These are phyloP conservation scores for Venturia canescens DNA, from an alignment of 1,140 invertebrate genomes.

Conservation along the genomic window DNA sequence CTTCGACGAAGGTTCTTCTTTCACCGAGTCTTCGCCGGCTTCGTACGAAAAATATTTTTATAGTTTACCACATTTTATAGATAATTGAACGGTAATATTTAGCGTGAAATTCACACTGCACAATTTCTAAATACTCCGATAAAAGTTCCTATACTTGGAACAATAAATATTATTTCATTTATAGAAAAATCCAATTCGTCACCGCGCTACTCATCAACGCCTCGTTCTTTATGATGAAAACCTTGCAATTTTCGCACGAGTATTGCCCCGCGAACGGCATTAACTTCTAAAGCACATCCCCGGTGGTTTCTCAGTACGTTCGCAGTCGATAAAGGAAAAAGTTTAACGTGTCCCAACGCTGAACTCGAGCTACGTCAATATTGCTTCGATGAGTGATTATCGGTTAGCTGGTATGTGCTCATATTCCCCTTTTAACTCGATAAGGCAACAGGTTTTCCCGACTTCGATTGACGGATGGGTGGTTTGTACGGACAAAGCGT, in stretches of 20 bases:
- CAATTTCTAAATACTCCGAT: too few species aligned
- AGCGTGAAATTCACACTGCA: too few species aligned
- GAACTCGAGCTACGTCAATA: neutral
- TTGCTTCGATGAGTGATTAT: conserved; percentile 8
- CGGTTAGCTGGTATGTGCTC: neutral
- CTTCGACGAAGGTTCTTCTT: too few species aligned
- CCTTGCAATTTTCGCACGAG: conserved; percentile 5
- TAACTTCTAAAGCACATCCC: neutral
- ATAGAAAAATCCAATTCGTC: too few species aligned
- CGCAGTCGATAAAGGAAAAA: neutral
- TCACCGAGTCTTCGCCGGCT: too few species aligned
- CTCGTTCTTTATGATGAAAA: neutral
- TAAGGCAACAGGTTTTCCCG: conserved; percentile 56
- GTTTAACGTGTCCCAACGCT: neutral
- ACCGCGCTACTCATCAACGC: neutral
- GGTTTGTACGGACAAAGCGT: conserved; percentile 42
- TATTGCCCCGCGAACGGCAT: neutral
- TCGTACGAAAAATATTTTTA: too few species aligned
- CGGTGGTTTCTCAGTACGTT: neutral
- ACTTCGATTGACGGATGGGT: conserved; percentile 48
- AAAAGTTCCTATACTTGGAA: too few species aligned
- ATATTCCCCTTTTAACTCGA: conserved; percentile 12
- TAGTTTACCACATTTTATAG: too few species aligned
- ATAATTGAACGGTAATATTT: too few species aligned
- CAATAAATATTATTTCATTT: too few species aligned